phyloP scores from a whole-genome alignment of 2,888 invertebrate genomes.

The Cremastinae sp. region DNA sequence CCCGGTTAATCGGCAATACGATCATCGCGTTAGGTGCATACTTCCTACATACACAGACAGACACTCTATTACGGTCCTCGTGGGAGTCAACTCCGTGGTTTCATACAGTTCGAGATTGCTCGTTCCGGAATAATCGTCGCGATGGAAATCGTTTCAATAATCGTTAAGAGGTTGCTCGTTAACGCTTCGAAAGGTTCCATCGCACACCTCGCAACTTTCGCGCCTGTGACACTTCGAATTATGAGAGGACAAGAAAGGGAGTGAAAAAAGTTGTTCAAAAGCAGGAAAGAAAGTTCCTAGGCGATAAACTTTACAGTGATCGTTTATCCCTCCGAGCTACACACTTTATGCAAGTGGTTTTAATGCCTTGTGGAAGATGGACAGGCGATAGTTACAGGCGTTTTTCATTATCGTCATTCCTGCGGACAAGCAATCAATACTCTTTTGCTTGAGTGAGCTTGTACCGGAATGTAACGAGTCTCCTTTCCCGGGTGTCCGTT shows the following conservation, averaged over 20 bases:
- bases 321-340: slow-evolving; percentile 8
- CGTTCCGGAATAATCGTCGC: slow-evolving; percentile 27
- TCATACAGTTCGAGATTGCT: slow-evolving; percentile 28
- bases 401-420: slow-evolving; percentile 39
- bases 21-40: slow-evolving; percentile 24
- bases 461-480: slow-evolving; percentile 33
- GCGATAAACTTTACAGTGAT: background rate
- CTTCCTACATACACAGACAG: slow-evolving; percentile 1
- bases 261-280: slow-evolving; percentile 20
- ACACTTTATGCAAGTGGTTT: slow-evolving; percentile 10
- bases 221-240: background rate
- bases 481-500: slow-evolving; percentile 5
- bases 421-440: slow-evolving; percentile 26
- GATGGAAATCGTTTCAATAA: slow-evolving; percentile 49
- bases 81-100: slow-evolving; percentile 12
- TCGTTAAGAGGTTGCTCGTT: slow-evolving; percentile 35
- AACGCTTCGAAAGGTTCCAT: slow-evolving; percentile 32
- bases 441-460: slow-evolving; percentile 9
- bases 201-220: slow-evolving; percentile 26
- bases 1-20: slow-evolving; percentile 47
- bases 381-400: slow-evolving; percentile 16
- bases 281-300: background rate
- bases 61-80: background rate
- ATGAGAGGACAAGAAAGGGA: background rate
- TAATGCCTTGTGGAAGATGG: slow-evolving; percentile 6